Conservation (phyloP, 2,888 invertebrate genomes). For the Ornithoptera alexandrae region DNA sequence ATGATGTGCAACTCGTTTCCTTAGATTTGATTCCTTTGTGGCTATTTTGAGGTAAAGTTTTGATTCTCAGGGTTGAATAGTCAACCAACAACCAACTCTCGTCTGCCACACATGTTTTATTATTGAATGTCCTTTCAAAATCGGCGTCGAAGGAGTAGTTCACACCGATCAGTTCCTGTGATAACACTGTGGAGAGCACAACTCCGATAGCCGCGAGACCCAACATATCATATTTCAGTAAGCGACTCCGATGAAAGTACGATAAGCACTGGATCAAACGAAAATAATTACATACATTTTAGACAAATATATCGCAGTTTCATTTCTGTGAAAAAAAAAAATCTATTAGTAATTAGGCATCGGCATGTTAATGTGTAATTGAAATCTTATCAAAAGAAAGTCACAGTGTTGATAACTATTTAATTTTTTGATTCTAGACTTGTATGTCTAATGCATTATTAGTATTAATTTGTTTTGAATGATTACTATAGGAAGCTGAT, state of each 20-base stretch:
- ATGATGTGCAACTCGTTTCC: conserved; percentile 38
- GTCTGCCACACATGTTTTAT: conserved; percentile 30
- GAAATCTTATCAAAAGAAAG: conserved; percentile 24
- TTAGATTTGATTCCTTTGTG: conserved; percentile 34
- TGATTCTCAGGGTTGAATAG: conserved; percentile 26
- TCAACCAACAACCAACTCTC: conserved; percentile 33
- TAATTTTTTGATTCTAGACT: conserved; percentile 3
- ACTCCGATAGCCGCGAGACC: conserved; percentile 28
- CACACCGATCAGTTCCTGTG: conserved; percentile 35
- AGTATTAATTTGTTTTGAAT: not conserved
- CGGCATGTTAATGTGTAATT: conserved; percentile 14
- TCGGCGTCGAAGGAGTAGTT: conserved; percentile 35
- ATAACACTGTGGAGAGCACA: conserved; percentile 29
- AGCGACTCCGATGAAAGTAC: conserved; percentile 10
- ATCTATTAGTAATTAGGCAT: conserved; percentile 10
- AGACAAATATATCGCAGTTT: conserved; percentile 13
- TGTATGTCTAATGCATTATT: conserved; percentile 10
- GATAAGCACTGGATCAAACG: conserved; percentile 3
- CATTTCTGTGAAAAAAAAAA: conserved; percentile 1
- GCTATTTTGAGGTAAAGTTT: conserved; percentile 22
- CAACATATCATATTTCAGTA: conserved; percentile 33
- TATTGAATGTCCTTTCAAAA: conserved; percentile 32
- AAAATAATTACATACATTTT: conserved; percentile 9
- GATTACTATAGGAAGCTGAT: not conserved
- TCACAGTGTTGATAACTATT: conserved; percentile 2